Evolutionary conservation across 2,113 vertebrate genomes (phyloP), one percentile per base, ranked within the genome.

Genomic region (Bufo bufo): DNA sequence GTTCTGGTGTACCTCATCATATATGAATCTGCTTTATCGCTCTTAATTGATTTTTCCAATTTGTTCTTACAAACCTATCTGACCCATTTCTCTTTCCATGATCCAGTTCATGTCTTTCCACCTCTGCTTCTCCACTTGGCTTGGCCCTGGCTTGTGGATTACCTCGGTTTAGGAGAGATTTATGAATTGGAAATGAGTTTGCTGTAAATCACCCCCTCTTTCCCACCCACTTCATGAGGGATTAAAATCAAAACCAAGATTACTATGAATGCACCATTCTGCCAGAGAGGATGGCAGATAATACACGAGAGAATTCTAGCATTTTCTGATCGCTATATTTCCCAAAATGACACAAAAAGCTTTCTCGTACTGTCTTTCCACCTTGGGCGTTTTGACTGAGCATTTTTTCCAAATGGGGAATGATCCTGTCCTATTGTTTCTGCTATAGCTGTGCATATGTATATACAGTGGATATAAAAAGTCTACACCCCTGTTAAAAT

Each of bases 181-280:
- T 10, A 89, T 56, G 63, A 91, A 89, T 90, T 80, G 11, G 89
- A 90, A 93, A 90, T 87, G 91, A 91, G 91, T 92, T 90, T 91
- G 82, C 92, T 93, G 92, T 90, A 92, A 88, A 92, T 91, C 87
- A 79, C 91, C 91, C 92, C 63, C 0, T 77, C 74, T 89, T 72
- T 85, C 82, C 90, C 91, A 50, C 86, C 91, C 92, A 0, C 72
- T 89, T 56, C 12, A 65, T 0, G 56, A 7, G 82, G 90, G 92
- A 93, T 93, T 92, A 94, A 92, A 92, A 92, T 49, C 90, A 91
- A 92, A 91, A 92, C 87, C 90, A 49, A 89, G 90, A 90, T 93
- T 92, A 92, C 77, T 16, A 0, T 79, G 72, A 88, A 88, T 83
- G n/a, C 52, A 19, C 86, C 54, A 58, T 43, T 79, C 49, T 61